phyloP scores from a whole-genome alignment of 2,113 vertebrate species.

The Varanus salvator region DNA sequence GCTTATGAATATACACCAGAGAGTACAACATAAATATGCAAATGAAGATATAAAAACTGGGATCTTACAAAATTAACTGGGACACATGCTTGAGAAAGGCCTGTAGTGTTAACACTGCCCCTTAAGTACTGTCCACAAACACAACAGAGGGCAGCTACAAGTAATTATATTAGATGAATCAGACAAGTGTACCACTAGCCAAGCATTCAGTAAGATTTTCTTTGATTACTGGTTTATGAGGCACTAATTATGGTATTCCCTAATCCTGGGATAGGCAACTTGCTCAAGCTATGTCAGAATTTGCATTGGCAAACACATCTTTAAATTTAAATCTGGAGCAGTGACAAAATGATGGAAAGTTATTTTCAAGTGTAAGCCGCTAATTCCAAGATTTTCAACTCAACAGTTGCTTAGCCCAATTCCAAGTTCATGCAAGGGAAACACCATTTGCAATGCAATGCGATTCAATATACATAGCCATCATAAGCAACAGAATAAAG shows the following conservation, averaged over 20 bases:
- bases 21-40: slow-evolving; percentile 23
- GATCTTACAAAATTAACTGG: slow-evolving; percentile 38
- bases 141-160: slow-evolving; percentile 31
- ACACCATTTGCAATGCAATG: slow-evolving; percentile 43
- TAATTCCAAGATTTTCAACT: background rate
- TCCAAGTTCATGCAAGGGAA: slow-evolving; percentile 69
- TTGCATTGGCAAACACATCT: background rate
- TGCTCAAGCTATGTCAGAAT: background rate
- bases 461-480: slow-evolving; percentile 44
- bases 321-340: background rate
- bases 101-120: slow-evolving; percentile 36
- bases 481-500: slow-evolving; percentile 38
- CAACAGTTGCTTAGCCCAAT: slow-evolving; percentile 33
- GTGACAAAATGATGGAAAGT: background rate
- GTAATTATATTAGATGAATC: slow-evolving; percentile 38
- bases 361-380: background rate
- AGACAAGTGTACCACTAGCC: slow-evolving; percentile 28
- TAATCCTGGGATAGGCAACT: background rate
- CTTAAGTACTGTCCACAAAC: slow-evolving; percentile 34
- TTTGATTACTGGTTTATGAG: slow-evolving; percentile 30
- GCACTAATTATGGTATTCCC: slow-evolving; percentile 53
- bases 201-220: background rate
- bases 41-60: background rate
- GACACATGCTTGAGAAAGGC: slow-evolving; percentile 41
- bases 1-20: background rate